Evolutionary conservation across 2,113 vertebrate genomes (phyloP), one percentile per base, ranked within the genome.

Genomic region (Crotalus horridus): DNA sequence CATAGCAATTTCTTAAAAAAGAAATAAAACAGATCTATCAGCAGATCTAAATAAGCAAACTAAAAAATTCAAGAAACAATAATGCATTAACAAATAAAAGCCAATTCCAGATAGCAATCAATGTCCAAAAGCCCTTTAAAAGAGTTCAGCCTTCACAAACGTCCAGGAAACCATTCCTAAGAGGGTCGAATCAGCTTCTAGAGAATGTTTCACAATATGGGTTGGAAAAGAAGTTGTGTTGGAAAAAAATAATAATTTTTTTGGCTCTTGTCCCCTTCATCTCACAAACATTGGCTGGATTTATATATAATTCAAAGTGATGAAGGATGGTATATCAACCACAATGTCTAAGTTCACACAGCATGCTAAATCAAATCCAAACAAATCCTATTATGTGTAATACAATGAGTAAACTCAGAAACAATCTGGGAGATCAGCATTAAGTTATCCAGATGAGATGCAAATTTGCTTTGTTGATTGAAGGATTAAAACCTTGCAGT

Each of bases 401-500:
- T 81, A 20, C 33, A 81, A 81, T 81, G 74, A 81, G 74, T 81
- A 81, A 81, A 69, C 48, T 88, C 48, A 88, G 4, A 3, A 56
- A 17, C 61, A 56, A 21, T 24, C 59, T 26, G 64, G 59, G 33
- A 39, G 33, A 74, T n/a, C 61, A 56, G 13, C 3, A 15, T 88
- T 81, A 89, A 29, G 33, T 56, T 92, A 64, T 55, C 24, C 91
- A 89, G 61, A 39, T 92, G 48, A 81, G 64, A n/a, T 55, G 64
- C 61, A 89, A 89, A 43, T 46, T 20, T 89, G 87, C 15, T 89
- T 89, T 53, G 69, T 91, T 94, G 93, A 93, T 89, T 96, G 61
- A 56, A 92, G n/a, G 29, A 87, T 92, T 94, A 95, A 93, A 51
- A 91, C 89, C 59, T 81, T 94, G 89, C 92, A 7, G 87, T 88